These are phyloP conservation scores for Zosterops hypoxanthus DNA, from an alignment of 2,113 vertebrate species.

Conservation along the genomic window DNA sequence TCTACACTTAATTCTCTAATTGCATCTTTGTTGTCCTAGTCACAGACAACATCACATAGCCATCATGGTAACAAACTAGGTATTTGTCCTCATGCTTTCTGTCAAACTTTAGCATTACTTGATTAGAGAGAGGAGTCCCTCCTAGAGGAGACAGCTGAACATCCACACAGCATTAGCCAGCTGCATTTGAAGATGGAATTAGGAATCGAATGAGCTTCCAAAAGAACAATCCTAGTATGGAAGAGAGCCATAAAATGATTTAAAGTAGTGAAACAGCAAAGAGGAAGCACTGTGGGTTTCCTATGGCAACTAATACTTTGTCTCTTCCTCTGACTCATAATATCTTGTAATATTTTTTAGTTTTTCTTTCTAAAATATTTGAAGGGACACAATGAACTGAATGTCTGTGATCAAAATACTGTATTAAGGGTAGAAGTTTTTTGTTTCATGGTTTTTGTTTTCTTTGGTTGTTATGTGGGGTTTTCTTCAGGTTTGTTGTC, in stretches of 20 bases:
- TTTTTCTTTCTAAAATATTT: background rate
- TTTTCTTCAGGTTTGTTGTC: background rate
- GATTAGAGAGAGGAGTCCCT: constrained; percentile 12
- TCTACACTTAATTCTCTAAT: constrained; percentile 15
- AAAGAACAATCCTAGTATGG: constrained; percentile 26
- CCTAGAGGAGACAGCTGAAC: constrained; percentile 40
- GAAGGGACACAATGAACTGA: background rate
- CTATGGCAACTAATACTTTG: background rate
- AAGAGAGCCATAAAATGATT: constrained; percentile 37
- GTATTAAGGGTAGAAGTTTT: background rate
- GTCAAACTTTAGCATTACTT: background rate
- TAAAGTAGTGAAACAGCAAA: constrained; percentile 32
- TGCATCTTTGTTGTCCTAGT: background rate
- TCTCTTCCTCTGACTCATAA: background rate
- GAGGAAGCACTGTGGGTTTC: constrained; percentile 10
- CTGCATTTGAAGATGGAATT: constrained; percentile 48
- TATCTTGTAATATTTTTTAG: background rate
- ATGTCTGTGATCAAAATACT: background rate
- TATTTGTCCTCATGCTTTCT: constrained; percentile 18
- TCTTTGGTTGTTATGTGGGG: background rate
- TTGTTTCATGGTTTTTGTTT: background rate
- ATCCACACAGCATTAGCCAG: constrained; percentile 20
- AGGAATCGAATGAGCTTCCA: constrained; percentile 42
- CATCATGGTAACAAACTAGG: background rate
- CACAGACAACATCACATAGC: constrained; percentile 24